Evolutionary conservation across 2,113 vertebrate species (phyloP).

Genomic region (Crotalus horridus): DNA sequence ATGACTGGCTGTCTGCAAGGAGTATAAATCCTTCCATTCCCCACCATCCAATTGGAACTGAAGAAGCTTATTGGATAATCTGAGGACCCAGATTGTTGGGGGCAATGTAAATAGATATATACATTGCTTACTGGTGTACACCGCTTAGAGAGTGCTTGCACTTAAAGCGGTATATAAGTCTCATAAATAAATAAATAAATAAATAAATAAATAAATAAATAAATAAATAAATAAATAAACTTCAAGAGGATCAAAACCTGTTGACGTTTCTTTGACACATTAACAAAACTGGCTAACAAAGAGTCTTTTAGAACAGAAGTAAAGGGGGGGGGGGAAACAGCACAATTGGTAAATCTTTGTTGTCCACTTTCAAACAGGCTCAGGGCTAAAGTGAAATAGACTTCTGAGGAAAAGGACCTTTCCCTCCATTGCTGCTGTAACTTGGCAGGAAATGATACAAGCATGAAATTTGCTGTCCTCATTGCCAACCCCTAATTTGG

Average conservation of each 20-base stretch:
- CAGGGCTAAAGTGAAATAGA: not conserved
- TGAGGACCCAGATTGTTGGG: too few relatives aligned
- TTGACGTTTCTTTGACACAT: not conserved
- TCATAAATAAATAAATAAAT: too few relatives aligned
- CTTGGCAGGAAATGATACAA: not conserved
- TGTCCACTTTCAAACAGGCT: not conserved
- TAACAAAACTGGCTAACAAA: not conserved
- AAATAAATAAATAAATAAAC: too few relatives aligned
- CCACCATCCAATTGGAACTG: too few relatives aligned
- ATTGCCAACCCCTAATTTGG: not conserved
- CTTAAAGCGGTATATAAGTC: too few relatives aligned
- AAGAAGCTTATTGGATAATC: not conserved
- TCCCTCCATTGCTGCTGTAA: not conserved
- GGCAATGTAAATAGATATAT: too few relatives aligned
- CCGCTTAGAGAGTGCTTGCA: too few relatives aligned
- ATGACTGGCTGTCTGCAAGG: too few relatives aligned
- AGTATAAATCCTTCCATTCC: too few relatives aligned
- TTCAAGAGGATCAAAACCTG: not conserved
- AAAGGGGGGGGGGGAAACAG: not conserved
- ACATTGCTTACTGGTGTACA: too few relatives aligned
- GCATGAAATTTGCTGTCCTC: not conserved
- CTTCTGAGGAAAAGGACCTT: not conserved
- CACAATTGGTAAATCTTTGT: not conserved
- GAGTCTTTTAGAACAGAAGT: not conserved
- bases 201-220: too few relatives aligned